Base-by-base conservation (phyloP, 2,888 invertebrate genomes). In the Clistopyga incitator region DNA sequence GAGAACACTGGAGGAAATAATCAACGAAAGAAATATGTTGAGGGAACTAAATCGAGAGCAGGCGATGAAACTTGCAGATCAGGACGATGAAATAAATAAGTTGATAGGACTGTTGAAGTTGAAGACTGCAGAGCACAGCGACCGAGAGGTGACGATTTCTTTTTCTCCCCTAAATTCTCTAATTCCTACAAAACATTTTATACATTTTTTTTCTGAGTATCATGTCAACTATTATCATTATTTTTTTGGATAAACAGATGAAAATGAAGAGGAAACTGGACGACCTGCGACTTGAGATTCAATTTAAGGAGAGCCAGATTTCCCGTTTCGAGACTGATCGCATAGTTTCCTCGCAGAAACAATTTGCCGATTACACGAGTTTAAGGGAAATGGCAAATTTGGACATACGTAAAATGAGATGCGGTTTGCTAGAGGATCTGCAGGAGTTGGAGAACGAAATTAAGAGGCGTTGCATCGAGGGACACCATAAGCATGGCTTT, bases 1-100 rank as follows among this genome's bases (percentile, higher is more conserved):
- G 85, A 80, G 67, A 72, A 78, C 80, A 76, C 45, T 85, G 20
- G 72, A 82, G 8, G 79, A 85, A 29, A 76, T 80, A 65, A 20
- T 81, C 85, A 29, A 65, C 10, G 89, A 90, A 34, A 86, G 85
- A 47, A 85, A 90, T 50, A 84, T 87, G 23, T 81, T 91, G 82
- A 82, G 84, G 10, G 86, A 87, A 61, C 77, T 87, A 78, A 88
- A 84, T 56, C 82, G 84, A 34, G 87, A 90, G 59, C 84, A 84
- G 50, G 81, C 81, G 0, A 64, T 71, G 15, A 50, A 42, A 54
- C 75, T 81, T 13, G 70, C 84, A 13, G 89, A 91, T 61, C 89
- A 90, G 77, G 91, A 90, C 70, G 87, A 88, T n/a, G 90, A 92
- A 81, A 90, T 91, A 42, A 87, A 88, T 20, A 88, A 85, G 38